Base-by-base conservation (phyloP, 2,797 vertebrate genomes). In the Tapera naevia region DNA sequence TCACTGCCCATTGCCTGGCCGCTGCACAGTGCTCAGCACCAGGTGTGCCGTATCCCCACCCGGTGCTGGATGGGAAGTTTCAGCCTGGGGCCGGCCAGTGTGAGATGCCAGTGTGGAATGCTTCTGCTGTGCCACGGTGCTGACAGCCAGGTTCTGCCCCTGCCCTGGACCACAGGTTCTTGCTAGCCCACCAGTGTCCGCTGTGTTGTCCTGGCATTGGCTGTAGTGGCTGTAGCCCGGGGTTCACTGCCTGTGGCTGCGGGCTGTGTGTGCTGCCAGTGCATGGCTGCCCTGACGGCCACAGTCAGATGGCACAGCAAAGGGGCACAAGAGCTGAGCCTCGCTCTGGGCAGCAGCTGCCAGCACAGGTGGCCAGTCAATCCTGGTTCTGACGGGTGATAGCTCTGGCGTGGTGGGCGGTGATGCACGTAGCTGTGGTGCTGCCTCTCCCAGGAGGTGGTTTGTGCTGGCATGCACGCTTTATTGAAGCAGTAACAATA, bases 321-420 rank as follows among this genome's bases (percentile, higher is more conserved):
- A 0, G 24, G 35, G 11, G 3, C 1, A 45, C 7, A 2, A 1
- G 1, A 5, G 39, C 56, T 0, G 75, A 46, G n/a, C 58, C n/a
- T 37, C 43, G 17, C 23, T 1, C 2, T 1, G 32, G 41, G 4
- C 60, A 21, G 19, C 21, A 17, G 50, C 66, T 32, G 62, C 69
- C 30, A 5, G 32, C 35, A 32, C 48, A 0, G 48, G 13, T 21
- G 25, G 28, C 81, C 35, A 24, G 82, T 67, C 43, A 5, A 84
- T 80, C 39, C n/a, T 19, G 50, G 24, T 9, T 30, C 22, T 1
- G 46, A 1, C 1, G 71, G 54, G 83, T 60, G 81, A 39, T 41
- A 7, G 66, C 35, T 25, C 22, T 13, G 41, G 35, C 5, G 0
- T 24, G 4, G 11, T 2, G 79, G 56, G 45, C 61, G 33, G 50